Evolutionary conservation across 1,140 invertebrate species (phyloP), one percentile per base, ranked within the genome.

Genomic region (Neocloeon triangulifer): DNA sequence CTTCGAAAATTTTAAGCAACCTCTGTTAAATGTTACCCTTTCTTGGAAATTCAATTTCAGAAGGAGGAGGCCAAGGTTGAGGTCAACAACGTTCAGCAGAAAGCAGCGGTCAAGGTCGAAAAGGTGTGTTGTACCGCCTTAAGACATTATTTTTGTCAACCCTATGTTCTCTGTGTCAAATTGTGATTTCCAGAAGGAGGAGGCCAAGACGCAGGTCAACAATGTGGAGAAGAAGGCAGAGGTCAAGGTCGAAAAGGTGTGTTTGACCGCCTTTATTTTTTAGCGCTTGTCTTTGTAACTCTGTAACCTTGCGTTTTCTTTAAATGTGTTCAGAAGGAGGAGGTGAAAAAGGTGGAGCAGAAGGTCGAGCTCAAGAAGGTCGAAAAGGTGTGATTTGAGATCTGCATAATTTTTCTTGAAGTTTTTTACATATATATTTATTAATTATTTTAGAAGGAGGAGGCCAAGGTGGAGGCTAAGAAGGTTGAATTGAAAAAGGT

Each of bases 171-270:
- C n/a, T n/a, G n/a, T n/a, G n/a, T n/a, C n/a, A n/a, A n/a, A n/a
- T n/a, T n/a, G n/a, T n/a, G n/a, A n/a, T n/a, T 6, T 39, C 20
- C 39, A 33, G 31, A 39, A 37, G 32, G 43, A 55, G 25, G 47
- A 61, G 37, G 49, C 59, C 31, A 53, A 41, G 56, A 56, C 39
- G 47, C 55, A 37, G n/a, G n/a, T n/a, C n/a, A n/a, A n/a, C n/a
- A n/a, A n/a, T n/a, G 53, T 61, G 40, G 54, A 53, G 30, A 45
- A 55, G 34, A 44, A 50, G 19, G 51, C 52, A 41, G 50, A 52
- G 43, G 48, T 53, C 47, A 57, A 53, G 40, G n/a, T n/a, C n/a
- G n/a, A n/a, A n/a, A 55, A 52, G 43, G 32, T 22, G 26, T 13
- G 19, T 27, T 25, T 36, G 2, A 34, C 23, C 19, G 37, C 19